Evolutionary conservation across 2,797 vertebrate species (phyloP).

Genomic region (Pipistrellus pygmaeus): DNA sequence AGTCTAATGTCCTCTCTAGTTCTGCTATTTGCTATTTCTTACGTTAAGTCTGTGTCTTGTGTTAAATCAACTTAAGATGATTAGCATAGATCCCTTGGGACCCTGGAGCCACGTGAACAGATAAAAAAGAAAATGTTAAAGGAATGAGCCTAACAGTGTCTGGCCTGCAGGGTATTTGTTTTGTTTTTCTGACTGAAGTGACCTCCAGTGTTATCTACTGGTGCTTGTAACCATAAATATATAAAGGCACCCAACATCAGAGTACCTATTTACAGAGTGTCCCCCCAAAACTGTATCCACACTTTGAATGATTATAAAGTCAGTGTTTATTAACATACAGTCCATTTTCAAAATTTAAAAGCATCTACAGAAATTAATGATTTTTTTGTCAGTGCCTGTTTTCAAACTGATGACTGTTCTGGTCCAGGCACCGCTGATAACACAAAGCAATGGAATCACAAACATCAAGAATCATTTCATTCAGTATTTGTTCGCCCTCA

Average conservation of each 20-base stretch:
- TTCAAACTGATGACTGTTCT: too few species aligned
- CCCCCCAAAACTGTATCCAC: too few species aligned
- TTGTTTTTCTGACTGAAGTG: background rate
- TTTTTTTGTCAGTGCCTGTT: too few species aligned
- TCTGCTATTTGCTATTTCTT: background rate
- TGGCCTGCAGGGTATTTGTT: background rate
- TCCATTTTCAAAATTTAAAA: too few species aligned
- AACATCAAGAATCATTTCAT: too few species aligned
- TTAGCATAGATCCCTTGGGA: background rate
- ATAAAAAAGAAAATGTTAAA: conserved; percentile 5
- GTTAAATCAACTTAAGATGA: background rate
- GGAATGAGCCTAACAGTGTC: background rate
- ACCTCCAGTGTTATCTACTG: background rate
- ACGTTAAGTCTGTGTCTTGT: background rate
- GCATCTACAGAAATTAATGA: too few species aligned
- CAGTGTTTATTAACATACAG: background rate
- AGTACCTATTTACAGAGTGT: background rate
- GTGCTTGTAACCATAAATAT: background rate
- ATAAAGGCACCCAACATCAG: background rate
- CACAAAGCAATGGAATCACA: too few species aligned
- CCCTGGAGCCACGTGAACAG: background rate
- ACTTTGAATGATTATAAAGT: too few species aligned
- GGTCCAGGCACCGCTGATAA: too few species aligned
- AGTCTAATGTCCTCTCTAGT: background rate
- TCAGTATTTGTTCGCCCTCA: too few species aligned